phyloP scores from a whole-genome alignment of 2,797 vertebrate species.

The Clarias pachynema region DNA sequence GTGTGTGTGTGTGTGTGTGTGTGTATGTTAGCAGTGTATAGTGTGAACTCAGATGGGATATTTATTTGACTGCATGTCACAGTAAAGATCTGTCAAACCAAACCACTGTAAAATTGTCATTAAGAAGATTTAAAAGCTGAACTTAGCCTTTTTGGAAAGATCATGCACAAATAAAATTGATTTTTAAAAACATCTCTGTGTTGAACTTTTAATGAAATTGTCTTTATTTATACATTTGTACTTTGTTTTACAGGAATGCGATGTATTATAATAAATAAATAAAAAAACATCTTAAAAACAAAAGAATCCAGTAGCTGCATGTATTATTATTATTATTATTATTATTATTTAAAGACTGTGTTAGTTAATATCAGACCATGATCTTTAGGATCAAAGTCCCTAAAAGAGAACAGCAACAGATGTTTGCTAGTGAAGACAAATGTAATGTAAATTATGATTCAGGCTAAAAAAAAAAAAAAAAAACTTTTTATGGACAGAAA shows the following conservation, averaged over 20 bases:
- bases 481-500: constrained; percentile 42
- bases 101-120: constrained; percentile 75
- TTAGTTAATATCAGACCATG: neutral
- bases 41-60: constrained; percentile 60
- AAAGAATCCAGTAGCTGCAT: neutral
- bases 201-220: constrained; percentile 3
- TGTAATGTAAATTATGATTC: neutral
- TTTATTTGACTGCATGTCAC: constrained; percentile 74
- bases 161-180: constrained; percentile 62
- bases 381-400: neutral
- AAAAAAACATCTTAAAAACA: neutral
- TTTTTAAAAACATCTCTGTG: constrained; percentile 64
- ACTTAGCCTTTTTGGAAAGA: constrained; percentile 68
- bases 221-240: neutral
- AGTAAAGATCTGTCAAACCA: constrained; percentile 69
- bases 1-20: neutral
- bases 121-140: constrained; percentile 60
- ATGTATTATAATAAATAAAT: neutral
- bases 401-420: neutral
- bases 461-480: neutral
- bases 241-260: neutral
- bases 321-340: neutral
- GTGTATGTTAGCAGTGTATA: constrained; percentile 69
- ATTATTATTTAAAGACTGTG: neutral
- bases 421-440: neutral